These are phyloP conservation scores for Parelbella ahira DNA, from an alignment of 2,888 invertebrate species.

Conservation along the genomic window DNA sequence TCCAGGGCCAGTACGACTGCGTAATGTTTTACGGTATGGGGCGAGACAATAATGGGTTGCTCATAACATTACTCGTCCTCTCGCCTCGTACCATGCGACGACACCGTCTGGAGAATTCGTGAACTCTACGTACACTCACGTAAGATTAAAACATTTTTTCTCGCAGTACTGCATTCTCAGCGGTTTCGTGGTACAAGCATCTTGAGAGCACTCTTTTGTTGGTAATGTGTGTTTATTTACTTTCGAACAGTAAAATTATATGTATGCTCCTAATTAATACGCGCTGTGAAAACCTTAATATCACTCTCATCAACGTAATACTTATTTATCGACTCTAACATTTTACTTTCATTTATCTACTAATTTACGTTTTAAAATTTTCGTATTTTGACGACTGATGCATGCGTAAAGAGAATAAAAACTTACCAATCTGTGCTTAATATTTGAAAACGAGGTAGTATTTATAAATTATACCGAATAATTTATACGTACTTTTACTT, in stretches of 20 bases:
- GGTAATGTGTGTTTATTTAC: constrained; percentile 55
- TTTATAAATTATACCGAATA: too few species aligned
- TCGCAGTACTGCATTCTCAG: constrained; percentile 8
- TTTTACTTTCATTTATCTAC: too few species aligned
- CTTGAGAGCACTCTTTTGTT: constrained; percentile 49
- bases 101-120: constrained; percentile 41
- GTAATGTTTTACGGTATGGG: constrained; percentile 81
- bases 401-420: too few species aligned
- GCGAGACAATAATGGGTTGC: constrained; percentile 81
- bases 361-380: too few species aligned
- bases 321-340: constrained; percentile 2
- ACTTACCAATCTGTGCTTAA: too few species aligned
- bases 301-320: constrained; percentile 27
- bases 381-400: too few species aligned
- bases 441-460: too few species aligned
- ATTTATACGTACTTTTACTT: constrained; percentile 12
- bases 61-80: constrained; percentile 80
- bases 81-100: constrained; percentile 61
- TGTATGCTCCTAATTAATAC: too few species aligned
- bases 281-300: constrained; percentile 47
- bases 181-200: constrained; percentile 52
- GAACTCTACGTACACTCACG: constrained; percentile 34
- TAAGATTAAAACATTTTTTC: constrained; percentile 24
- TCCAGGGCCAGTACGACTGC: constrained; percentile 66
- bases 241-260: constrained; percentile 49